Evolutionary conservation across 2,113 vertebrate genomes (phyloP), one percentile per base, ranked within the genome.

Genomic region (Campylomormyrus numenius): DNA sequence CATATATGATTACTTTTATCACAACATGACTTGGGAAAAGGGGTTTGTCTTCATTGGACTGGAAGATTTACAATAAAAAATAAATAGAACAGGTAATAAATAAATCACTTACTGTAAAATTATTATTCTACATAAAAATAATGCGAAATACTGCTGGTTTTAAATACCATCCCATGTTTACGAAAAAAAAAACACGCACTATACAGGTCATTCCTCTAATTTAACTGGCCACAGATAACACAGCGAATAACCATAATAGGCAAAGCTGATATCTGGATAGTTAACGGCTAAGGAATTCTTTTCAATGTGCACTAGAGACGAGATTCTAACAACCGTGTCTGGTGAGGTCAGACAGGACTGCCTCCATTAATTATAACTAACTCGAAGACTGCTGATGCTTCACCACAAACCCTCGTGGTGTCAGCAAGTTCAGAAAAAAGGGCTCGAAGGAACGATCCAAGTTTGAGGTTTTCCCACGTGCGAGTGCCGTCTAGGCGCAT

Each of bases 201-300:
- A 13, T 46, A 24, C 58, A 31, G 62, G 35, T 56, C 48, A 35
- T 42, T 84, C 1, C 19, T 35, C 48, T 13, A 83, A 21, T 77
- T 53, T 35, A 52, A 46, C 9, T 31, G 85, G n/a, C 49, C 11
- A 39, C 42, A 19, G 3, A 70, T 42, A 88, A n/a, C 49, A 21
- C 50, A 50, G 70, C 6, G 35, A 85, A 88, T 91, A 91, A 92
- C 91, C 91, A 93, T 92, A 93, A 90, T 24, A 92, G 92, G 92
- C 88, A 93, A 92, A 85, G 19, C 84, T 48, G 27, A 66, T 86
- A 62, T 45, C 87, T 91, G 90, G 77, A 80, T 49, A 56, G 46
- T 35, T 48, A 88, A 88, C 88, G 88, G 56, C 70, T n/a, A 62
- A 58, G 6, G 27, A 6, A 70, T 87, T 46, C 52, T 50, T 86